A percentile compares a stretch with the other conserved stretches of the same genome.
These are phyloP conservation scores for Argynnis bischoffii DNA, from an alignment of 2,888 invertebrate species.

Conservation along the genomic window DNA sequence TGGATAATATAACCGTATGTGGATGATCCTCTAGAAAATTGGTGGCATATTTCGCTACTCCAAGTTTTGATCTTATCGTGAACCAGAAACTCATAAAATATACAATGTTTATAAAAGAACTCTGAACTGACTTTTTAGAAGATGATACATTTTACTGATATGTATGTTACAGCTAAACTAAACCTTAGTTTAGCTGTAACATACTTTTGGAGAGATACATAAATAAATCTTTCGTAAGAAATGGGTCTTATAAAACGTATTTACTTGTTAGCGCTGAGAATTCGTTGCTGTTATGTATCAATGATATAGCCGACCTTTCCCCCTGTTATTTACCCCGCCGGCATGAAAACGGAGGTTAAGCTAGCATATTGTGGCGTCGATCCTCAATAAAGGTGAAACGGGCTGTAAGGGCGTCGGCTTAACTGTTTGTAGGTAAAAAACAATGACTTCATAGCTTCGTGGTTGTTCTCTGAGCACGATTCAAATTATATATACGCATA, in stretches of 20 bases:
- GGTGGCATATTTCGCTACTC: too few relatives aligned
- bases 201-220: too few relatives aligned
- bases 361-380: conserved; percentile 30
- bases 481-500: neutral
- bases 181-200: too few relatives aligned
- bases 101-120: too few relatives aligned
- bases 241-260: neutral
- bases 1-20: too few relatives aligned
- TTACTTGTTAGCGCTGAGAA: neutral
- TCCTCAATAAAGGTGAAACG: conserved; percentile 34
- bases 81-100: too few relatives aligned
- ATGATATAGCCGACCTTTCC: conserved; percentile 21
- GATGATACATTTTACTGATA: too few relatives aligned
- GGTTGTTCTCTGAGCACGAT: conserved; percentile 1
- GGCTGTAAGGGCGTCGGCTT: conserved; percentile 26
- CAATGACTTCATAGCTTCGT: conserved; percentile 19
- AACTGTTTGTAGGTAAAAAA: conserved; percentile 27
- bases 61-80: too few relatives aligned
- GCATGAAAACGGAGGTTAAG: conserved; percentile 23
- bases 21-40: too few relatives aligned
- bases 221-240: too few relatives aligned
- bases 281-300: conserved; percentile 12
- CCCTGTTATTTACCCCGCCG: conserved; percentile 24
- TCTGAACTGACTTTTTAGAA: too few relatives aligned
- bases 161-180: too few relatives aligned